These are phyloP conservation scores for Pollenia labialis DNA, from an alignment of 2,888 invertebrate genomes.

Conservation along the genomic window DNA sequence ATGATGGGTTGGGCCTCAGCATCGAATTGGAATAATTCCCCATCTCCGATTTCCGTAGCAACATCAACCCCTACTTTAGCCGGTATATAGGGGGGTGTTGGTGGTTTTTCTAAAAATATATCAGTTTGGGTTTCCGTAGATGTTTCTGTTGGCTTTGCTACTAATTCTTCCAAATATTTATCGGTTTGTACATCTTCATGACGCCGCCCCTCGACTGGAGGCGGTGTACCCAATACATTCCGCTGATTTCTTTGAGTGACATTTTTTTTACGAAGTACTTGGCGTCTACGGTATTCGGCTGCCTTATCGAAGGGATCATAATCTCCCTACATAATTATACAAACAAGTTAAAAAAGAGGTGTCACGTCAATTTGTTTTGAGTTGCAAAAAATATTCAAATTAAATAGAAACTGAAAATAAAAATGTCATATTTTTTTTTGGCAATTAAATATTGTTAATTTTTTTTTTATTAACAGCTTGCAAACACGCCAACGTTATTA, in stretches of 20 bases:
- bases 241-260: conserved; percentile 85
- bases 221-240: conserved; percentile 84
- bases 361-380: conserved; percentile 8
- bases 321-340: conserved; percentile 82
- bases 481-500: conserved; percentile 58
- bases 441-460: conserved; percentile 2
- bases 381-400: conserved; percentile 25
- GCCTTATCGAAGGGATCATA: conserved; percentile 83
- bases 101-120: conserved; percentile 92
- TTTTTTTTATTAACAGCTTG: conserved; percentile 43
- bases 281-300: conserved; percentile 87
- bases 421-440: conserved; percentile 42
- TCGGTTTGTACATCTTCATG: conserved; percentile 96
- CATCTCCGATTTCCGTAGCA: conserved; percentile 94
- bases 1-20: conserved; percentile 95
- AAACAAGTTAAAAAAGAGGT: conserved; percentile 19
- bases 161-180: conserved; percentile 93
- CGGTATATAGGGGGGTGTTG: conserved; percentile 91
- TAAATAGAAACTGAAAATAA: conserved; percentile 23
- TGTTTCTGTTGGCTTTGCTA: conserved; percentile 89
- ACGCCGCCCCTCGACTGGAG: conserved; percentile 89
- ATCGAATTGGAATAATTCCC: conserved; percentile 97
- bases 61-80: conserved; percentile 92
- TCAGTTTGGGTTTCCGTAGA: conserved; percentile 95
- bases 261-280: conserved; percentile 89